A percentile compares a stretch with the other conserved stretches of the same genome.
phyloP scores from a whole-genome alignment of 1,140 invertebrate genomes.

The Meloidogyne floridensis region DNA sequence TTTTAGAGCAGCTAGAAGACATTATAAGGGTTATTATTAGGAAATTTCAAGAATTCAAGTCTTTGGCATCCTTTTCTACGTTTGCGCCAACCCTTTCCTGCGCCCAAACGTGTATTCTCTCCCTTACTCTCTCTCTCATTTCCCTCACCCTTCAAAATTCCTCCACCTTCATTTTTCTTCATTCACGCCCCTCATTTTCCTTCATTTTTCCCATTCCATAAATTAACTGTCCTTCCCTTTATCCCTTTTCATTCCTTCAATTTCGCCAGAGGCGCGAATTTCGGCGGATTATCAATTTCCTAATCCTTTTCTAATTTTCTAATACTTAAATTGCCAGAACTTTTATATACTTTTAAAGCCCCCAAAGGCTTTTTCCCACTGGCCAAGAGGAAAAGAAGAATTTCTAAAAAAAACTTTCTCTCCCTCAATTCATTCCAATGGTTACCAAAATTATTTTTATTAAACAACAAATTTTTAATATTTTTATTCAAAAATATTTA shows the following conservation, averaged over 20 bases:
- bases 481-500: constrained; percentile 17
- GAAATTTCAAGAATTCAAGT: background rate
- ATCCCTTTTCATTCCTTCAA: background rate
- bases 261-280: constrained; percentile 12
- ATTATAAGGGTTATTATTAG: background rate
- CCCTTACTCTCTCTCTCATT: background rate
- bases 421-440: background rate
- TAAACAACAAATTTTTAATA: constrained; percentile 8
- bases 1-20: background rate
- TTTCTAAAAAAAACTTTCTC: background rate
- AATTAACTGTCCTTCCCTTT: constrained; percentile 19
- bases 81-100: background rate
- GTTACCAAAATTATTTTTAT: background rate
- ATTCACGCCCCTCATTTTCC: background rate
- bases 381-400: background rate
- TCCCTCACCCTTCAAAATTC: background rate
- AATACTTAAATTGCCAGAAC: constrained; percentile 1
- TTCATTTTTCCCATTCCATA: constrained; percentile 30
- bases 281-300: constrained; percentile 29
- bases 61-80: background rate
- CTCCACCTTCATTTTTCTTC: background rate
- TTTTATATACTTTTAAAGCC: background rate
- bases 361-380: constrained; percentile 8
- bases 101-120: background rate
- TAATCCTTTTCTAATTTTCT: constrained; percentile 6